Evolutionary conservation across 2,888 invertebrate genomes (phyloP), one percentile per base, ranked within the genome.

Genomic region (Lissocephala sabroskyi): DNA sequence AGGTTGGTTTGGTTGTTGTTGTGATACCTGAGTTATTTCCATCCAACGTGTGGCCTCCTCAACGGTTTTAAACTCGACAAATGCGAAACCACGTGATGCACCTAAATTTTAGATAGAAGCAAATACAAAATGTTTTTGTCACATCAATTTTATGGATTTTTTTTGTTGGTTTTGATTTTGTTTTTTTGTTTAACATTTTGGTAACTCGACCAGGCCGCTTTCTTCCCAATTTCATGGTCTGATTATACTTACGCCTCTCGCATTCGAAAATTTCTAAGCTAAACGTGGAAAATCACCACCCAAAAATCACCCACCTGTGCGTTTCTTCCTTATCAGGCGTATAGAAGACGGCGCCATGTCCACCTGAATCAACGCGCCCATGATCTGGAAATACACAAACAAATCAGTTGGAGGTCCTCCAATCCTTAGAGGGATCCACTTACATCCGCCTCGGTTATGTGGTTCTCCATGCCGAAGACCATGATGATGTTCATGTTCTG

Each of bases 21-120:
- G 75, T 71, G 83, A 79, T 82, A 82, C 82, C 82, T 95, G 92
- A 88, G 93, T 94, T 87, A 90, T 88, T 86, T 95, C 94, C 93
- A 96, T 95, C 94, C 95, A 95, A 85, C 90, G 90, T 85, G 90
- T 90, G 82, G 96, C 95, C 87, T 95, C 94, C 85, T 90, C 89
- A 85, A 92, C 89, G 86, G 92, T 91, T 86, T 91, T 89, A 90
- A 96, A 96, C 89, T 96, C 96, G 88, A 96, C 93, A 90, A 94
- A 94, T 85, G 92, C 94, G 89, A 94, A 93, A 84, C 93, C 93
- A 84, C 93, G 89, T 86, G 93, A 93, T 86, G 91, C 90, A 89
- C 95, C 95, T 94, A 90, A 95, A 95, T 88, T 89, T 86, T 81
- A 85, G 83, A 85, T 84, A 85, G 85, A 88, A 88, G 88, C 88